phyloP scores from a whole-genome alignment of 2,888 invertebrate genomes.

The Tenthredo mesomela region DNA sequence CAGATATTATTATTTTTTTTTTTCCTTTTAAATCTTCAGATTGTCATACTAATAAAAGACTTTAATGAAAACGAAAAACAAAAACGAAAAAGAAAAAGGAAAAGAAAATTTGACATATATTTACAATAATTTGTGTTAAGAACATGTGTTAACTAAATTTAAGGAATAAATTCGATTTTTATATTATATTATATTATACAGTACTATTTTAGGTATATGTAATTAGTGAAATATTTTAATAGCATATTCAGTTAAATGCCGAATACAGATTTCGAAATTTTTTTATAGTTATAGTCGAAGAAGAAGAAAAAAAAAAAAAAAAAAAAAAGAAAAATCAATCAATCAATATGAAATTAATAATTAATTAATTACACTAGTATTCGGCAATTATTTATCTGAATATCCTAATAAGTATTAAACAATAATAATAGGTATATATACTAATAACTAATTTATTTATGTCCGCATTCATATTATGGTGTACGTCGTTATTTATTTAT shows the following conservation, averaged over 20 bases:
- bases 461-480: not conserved
- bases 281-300: not conserved
- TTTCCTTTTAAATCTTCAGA: not conserved
- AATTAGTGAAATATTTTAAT: slow-evolving; percentile 7
- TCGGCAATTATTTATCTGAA: slow-evolving; percentile 2
- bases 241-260: slow-evolving; percentile 12
- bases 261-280: slow-evolving; percentile 28
- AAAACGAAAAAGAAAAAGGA: slow-evolving; percentile 42
- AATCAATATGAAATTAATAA: slow-evolving; percentile 37
- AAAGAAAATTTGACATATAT: slow-evolving; percentile 38
- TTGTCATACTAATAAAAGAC: slow-evolving; percentile 21
- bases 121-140: slow-evolving; percentile 40
- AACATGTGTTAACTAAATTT: slow-evolving; percentile 34
- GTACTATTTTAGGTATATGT: slow-evolving; percentile 26
- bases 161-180: slow-evolving; percentile 32
- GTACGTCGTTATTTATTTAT: too few species aligned
- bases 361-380: slow-evolving; percentile 31
- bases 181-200: slow-evolving; percentile 33
- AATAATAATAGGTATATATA: not conserved
- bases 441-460: slow-evolving; percentile 24
- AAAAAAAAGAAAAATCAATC: not conserved
- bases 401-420: slow-evolving; percentile 9
- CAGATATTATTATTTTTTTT: not conserved
- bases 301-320: not conserved
- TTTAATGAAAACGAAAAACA: too few species aligned